phyloP scores from a whole-genome alignment of 2,797 vertebrate species.

The Trematomus bernacchii region DNA sequence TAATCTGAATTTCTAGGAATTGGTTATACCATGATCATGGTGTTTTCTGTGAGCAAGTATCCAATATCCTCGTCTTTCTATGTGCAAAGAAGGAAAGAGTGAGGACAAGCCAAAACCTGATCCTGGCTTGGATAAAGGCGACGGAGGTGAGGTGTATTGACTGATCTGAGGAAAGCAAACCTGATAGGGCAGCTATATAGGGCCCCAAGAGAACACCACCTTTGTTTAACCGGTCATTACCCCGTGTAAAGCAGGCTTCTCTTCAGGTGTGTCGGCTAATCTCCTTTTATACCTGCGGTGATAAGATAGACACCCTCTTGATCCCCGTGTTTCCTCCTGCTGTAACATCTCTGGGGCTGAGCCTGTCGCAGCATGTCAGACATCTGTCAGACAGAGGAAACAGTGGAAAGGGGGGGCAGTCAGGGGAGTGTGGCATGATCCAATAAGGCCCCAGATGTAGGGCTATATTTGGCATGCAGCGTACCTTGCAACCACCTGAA shows the following conservation, averaged over 20 bases:
- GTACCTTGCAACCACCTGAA: conserved; percentile 17
- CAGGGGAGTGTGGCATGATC: conserved; percentile 16
- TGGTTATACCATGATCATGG: not conserved
- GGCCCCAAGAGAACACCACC: conserved; percentile 17
- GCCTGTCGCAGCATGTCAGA: conserved; percentile 70
- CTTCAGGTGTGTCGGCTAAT: conserved; percentile 65
- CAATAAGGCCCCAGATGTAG: conserved; percentile 37
- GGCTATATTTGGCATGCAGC: conserved; percentile 11
- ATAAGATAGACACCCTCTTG: conserved; percentile 70
- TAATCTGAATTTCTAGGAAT: not conserved
- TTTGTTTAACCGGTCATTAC: conserved; percentile 63
- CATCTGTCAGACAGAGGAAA: conserved; percentile 66
- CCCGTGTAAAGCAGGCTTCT: conserved; percentile 50
- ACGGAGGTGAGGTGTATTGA: conserved; percentile 43
- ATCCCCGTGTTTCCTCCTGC: conserved; percentile 63
- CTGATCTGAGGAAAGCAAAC: conserved; percentile 43
- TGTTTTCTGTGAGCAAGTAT: conserved; percentile 13
- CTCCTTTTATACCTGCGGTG: conserved; percentile 66
- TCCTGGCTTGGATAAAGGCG: conserved; percentile 27
- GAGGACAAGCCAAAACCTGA: conserved; percentile 42
- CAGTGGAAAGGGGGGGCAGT: not conserved
- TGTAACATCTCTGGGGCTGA: conserved; percentile 53
- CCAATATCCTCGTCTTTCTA: not conserved
- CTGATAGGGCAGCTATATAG: conserved; percentile 19
- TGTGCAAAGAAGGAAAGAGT: not conserved